A percentile compares a stretch with the other conserved stretches of the same genome.
Evolutionary conservation across 2,888 invertebrate genomes (phyloP).

Genomic region (Aleiodes testaceus): DNA sequence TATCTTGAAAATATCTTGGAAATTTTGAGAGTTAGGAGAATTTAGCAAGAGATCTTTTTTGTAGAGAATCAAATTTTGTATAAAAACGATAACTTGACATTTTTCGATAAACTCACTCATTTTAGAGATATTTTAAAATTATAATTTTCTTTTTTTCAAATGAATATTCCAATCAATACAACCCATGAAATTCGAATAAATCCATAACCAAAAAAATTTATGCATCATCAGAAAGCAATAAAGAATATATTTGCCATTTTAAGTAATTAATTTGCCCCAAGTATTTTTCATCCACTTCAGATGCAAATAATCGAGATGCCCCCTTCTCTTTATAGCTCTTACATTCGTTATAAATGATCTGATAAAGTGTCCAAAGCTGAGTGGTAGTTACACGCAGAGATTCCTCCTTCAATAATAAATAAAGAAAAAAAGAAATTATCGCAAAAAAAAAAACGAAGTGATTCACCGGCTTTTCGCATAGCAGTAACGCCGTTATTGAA

Average conservation of each 20-base stretch:
- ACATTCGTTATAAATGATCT: constrained; percentile 67
- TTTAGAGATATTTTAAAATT: no score
- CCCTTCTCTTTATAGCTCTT: constrained; percentile 59
- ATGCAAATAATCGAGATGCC: constrained; percentile 61
- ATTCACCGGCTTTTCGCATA: constrained; percentile 21
- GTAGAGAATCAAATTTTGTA: no score
- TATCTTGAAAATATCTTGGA: no score
- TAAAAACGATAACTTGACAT: no score
- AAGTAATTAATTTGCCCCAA: constrained; percentile 65
- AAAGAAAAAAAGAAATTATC: constrained; percentile 1
- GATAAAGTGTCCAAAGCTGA: constrained; percentile 65
- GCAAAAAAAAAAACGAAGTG: constrained; percentile 1
- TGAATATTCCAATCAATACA: no score
- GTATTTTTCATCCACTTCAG: constrained; percentile 60
- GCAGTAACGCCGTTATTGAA: constrained; percentile 55
- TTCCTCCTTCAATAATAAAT: neutral
- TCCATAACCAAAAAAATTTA: neutral
- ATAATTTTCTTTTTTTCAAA: no score
- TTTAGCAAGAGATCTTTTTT: no score
- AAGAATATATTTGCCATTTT: constrained; percentile 56
- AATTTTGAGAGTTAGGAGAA: no score
- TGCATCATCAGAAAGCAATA: constrained; percentile 44
- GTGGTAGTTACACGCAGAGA: constrained; percentile 49
- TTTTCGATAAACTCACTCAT: no score
- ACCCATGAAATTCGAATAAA: no score